phyloP scores from a whole-genome alignment of 2,888 invertebrate genomes.

The Conchocele bisecta region DNA sequence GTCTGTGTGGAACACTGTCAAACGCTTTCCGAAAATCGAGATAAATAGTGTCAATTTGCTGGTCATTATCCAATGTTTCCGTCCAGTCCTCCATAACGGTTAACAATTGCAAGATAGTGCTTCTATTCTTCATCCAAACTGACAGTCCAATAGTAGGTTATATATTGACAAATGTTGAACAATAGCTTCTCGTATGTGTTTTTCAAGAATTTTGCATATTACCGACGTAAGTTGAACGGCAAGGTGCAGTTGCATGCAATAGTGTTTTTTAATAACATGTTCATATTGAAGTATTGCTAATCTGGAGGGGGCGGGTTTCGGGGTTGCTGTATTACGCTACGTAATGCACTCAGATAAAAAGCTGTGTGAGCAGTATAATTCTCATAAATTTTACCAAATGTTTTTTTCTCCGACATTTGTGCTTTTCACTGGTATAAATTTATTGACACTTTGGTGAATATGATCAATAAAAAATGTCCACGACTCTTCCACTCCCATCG shows the following conservation, averaged over 20 bases:
- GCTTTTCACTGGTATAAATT: conserved; percentile 13
- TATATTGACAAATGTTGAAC: conserved; percentile 9
- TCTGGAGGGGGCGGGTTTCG: too few relatives aligned
- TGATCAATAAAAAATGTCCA: too few relatives aligned
- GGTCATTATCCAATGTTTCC: conserved; percentile 2
- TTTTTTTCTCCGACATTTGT: too few relatives aligned
- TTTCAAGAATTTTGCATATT: conserved; percentile 24
- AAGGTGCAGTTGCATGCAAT: too few relatives aligned
- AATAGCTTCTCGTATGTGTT: conserved; percentile 2
- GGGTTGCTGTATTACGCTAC: too few relatives aligned
- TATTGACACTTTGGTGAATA: conserved; percentile 13
- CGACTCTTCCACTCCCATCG: background rate
- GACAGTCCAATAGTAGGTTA: conserved; percentile 12
- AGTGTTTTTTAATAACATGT: too few relatives aligned
- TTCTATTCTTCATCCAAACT: conserved; percentile 19
- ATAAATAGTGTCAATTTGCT: conserved; percentile 6
- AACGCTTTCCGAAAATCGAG: conserved; percentile 21
- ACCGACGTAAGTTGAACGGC: too few relatives aligned
- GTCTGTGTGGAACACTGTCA: conserved; percentile 28
- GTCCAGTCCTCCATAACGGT: conserved; percentile 15
- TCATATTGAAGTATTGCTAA: too few relatives aligned
- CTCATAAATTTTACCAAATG: too few relatives aligned
- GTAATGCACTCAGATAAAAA: too few relatives aligned
- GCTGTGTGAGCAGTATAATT: too few relatives aligned
- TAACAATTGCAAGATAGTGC: conserved; percentile 2